Evolutionary conservation across 37 sponge, comb jelly and placozoan species (phyloP).

Genomic region (Cladorhizidae sp.): DNA sequence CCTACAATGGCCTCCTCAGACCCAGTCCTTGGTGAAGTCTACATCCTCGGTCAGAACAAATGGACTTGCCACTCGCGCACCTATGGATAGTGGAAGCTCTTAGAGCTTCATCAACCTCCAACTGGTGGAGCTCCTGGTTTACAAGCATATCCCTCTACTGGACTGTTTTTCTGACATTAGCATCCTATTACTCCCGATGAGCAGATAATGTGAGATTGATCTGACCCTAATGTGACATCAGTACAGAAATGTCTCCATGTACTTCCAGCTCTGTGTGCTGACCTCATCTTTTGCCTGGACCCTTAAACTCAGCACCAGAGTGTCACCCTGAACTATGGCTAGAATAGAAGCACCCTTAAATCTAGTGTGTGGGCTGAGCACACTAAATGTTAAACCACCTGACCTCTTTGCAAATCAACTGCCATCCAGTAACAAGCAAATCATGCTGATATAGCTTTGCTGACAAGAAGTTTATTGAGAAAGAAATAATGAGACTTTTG

Average conservation of each 20-base stretch:
- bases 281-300: slow-evolving; percentile 10
- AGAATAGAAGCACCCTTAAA: not conserved
- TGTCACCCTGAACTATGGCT: not conserved
- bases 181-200: not conserved
- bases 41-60: not conserved
- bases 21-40: not conserved
- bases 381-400: slow-evolving; percentile 18
- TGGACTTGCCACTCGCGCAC: not conserved
- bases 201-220: not conserved
- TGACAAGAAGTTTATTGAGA: too few relatives aligned
- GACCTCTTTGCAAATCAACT: slow-evolving; percentile 3
- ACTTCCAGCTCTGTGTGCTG: slow-evolving; percentile 5
- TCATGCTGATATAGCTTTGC: too few relatives aligned
- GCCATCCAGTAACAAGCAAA: too few relatives aligned
- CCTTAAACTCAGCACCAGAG: slow-evolving; percentile 6
- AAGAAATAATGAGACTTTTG: too few relatives aligned
- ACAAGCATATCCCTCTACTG: not conserved
- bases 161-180: not conserved
- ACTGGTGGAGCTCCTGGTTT: not conserved
- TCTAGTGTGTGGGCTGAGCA: not conserved
- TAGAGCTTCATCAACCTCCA: not conserved
- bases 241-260: not conserved
- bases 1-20: not conserved
- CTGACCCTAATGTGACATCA: not conserved
- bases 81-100: not conserved